These are phyloP conservation scores for Papio anubis DNA, from an alignment of 2,113 vertebrate genomes.

Conservation along the genomic window DNA sequence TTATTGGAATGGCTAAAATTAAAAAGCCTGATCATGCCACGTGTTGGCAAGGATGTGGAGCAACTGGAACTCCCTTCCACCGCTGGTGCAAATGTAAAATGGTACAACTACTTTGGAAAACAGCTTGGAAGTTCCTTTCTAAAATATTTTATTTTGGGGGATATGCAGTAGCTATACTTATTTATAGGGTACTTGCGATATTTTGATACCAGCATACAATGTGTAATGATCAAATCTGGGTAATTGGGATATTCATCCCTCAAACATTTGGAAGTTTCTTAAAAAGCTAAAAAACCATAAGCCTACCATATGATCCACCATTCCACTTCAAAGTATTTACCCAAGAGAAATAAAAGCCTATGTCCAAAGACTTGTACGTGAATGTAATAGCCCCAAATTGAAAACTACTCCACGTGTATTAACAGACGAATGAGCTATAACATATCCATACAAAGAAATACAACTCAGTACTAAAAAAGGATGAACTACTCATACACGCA, in stretches of 20 bases:
- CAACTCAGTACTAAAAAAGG: neutral
- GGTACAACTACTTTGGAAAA: neutral
- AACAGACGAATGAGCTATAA: neutral
- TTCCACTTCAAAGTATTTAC: neutral
- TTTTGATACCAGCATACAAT: neutral
- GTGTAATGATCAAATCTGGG: neutral
- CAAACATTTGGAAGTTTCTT: neutral
- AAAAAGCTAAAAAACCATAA: neutral
- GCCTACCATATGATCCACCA: neutral
- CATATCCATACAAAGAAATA: neutral
- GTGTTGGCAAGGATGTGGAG: neutral
- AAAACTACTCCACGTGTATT: neutral
- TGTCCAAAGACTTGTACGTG: accelerated
- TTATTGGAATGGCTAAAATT: neutral
- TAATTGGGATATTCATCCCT: neutral
- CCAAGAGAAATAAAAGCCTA: neutral
- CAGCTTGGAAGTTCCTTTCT: neutral
- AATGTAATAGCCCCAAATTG: neutral
- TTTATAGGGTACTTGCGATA: neutral
- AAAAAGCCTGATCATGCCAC: neutral
- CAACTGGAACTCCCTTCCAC: accelerated
- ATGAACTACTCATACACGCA: accelerated
- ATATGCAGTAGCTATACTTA: neutral
- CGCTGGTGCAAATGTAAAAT: too few species aligned
- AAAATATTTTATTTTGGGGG: neutral